Evolutionary conservation across 2,797 vertebrate species (phyloP), one percentile per base, ranked within the genome.

Genomic region (Cyclura pinguis): DNA sequence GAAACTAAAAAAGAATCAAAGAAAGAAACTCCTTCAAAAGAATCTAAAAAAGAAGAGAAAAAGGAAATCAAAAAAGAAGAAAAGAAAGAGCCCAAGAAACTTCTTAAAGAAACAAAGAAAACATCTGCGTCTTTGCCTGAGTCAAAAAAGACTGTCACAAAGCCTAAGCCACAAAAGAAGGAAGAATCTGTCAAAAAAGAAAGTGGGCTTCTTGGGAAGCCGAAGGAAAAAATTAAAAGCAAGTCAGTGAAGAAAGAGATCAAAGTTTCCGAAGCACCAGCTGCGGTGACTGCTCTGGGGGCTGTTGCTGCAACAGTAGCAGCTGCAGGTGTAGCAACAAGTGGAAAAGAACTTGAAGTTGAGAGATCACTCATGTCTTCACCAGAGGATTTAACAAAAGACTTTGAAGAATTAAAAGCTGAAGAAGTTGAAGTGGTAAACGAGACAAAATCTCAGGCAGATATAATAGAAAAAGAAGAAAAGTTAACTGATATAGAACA

Each of bases 311-410:
- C 94, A 10, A 85, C 94, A 0, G 92, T 84, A 16, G 95, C 88
- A 52, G 95, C 94, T 62, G 96, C 94, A 81, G 96, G 94, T 72
- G 88, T 95, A 18, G 85, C 85, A 8, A 35, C 93, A 0, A 16
- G 96, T 29, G 95, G 95, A 76, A 97, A 97, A 1, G 97, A 98
- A 52, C 97, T 98, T 42, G 97, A 99, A 90, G 97, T 80, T 0
- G 98, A 98, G 95, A 97, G 99, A 94, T 98, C 98, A 52, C 95
- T 98, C 38, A 99, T 99, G 99, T 99, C 99, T 64, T 98, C 99
- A 92, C 98, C 99, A 90, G 99, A 99, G 91, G 99, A 99, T 95
- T 98, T 99, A 92, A 99, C 99, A 73, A 99, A 99, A 95, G 99
- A 99, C 95, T 99, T 99, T 96, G 99, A 99, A 93, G 98, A 98